Base-by-base conservation (phyloP, 2,797 vertebrate species). In the Adrianichthys oophorus region DNA sequence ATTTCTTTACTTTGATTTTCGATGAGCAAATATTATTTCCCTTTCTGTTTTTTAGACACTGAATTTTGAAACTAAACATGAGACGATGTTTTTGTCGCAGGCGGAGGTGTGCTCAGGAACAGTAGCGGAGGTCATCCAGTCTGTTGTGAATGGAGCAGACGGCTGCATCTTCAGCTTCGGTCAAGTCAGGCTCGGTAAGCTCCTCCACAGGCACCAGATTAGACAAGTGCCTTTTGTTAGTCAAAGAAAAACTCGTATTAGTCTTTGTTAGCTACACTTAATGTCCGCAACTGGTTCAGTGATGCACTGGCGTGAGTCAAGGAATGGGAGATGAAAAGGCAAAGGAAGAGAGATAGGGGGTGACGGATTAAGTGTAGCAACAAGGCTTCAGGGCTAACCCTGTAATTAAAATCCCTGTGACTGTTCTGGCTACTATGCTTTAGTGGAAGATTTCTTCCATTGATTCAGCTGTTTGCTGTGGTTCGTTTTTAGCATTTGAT, bases 161-260 rank as follows among this genome's bases (percentile, higher is more conserved):
- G 98, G 98, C 70, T 99, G 98, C 91, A 93, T 99, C 89, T 98
- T 99, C 90, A 97, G 95, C 91, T 99, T 98, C 8, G 97, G 98
- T 85, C 96, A 96, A 79, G 91, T 91, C 85, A 94, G 93, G 91
- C 96, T 99, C 29, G 97, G 98, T 99, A 90, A 94, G 94, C 64
- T 65, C 62, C 70, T 78, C 68, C 71, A 62, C 76, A 48, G 79
- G 73, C 70, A 24, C 70, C 70, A 85, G 65, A 86, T 85, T 82
- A 72, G 62, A 79, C 68, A 48, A 50, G 52, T 71, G 70, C 78
- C 74, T 79, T 21, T 80, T 86, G 80, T 85, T 82, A 74, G 76
- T 74, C 14, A 41, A 65, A 65, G 70, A 78, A 79, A 65, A 82
- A 78, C 74, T 78, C 78, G 79, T 79, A 72, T 80, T 74, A 75